Conservation (phyloP, 1,140 invertebrate genomes). For the Pararge aegeria region DNA sequence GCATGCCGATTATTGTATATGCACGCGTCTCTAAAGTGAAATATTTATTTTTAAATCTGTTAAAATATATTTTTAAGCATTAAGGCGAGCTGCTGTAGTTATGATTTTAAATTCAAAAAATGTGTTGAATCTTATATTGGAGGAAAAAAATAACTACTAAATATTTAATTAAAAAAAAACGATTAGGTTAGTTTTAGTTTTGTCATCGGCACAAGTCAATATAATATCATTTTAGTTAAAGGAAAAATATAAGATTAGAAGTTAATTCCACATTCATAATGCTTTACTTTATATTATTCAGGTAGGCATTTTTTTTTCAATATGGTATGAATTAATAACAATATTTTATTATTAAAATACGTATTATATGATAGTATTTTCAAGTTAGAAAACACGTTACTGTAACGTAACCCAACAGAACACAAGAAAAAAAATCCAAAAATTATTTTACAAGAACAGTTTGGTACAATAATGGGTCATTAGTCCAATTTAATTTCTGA, state of each 20-base stretch:
- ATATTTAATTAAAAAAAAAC: no score
- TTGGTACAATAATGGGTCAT: no score
- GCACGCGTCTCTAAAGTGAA: constrained; percentile 56
- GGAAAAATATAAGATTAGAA: background rate
- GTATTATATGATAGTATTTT: no score
- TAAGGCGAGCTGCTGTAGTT: background rate
- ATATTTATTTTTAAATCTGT: constrained; percentile 33
- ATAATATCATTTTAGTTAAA: background rate
- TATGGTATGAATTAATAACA: constrained; percentile 9
- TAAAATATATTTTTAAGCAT: background rate
- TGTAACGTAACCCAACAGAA: no score
- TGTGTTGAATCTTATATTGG: background rate
- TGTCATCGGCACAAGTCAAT: no score
- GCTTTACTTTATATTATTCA: background rate
- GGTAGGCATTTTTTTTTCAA: background rate
- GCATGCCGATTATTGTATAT: constrained; percentile 64
- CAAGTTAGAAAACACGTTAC: background rate
- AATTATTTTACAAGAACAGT: no score
- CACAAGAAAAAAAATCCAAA: no score
- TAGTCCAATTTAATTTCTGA: no score
- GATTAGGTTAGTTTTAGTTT: background rate
- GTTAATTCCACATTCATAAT: background rate
- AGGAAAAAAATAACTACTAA: no score
- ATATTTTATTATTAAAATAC: no score
- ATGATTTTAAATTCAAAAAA: background rate